phyloP scores from a whole-genome alignment of 2,888 invertebrate species.

The Ectemnius cavifrons region DNA sequence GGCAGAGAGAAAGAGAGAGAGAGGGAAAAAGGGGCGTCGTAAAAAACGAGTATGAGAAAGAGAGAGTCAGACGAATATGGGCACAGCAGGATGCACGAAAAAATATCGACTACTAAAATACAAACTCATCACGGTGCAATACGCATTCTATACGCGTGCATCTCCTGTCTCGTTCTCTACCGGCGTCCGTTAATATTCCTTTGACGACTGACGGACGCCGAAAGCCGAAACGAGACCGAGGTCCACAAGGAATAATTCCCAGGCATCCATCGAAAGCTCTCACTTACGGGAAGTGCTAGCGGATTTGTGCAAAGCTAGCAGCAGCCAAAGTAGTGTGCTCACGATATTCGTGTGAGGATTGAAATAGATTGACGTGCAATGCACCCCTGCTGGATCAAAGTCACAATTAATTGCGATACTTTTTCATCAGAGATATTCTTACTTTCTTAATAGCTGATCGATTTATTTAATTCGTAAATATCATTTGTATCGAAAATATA shows the following conservation, averaged over 20 bases:
- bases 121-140: constrained; percentile 48
- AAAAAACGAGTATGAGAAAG: constrained; percentile 3
- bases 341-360: neutral
- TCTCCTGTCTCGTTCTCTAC: constrained; percentile 7
- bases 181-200: neutral
- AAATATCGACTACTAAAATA: constrained; percentile 55
- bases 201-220: constrained; percentile 14
- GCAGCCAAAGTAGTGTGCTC: constrained; percentile 20
- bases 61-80: constrained; percentile 13
- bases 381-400: neutral
- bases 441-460: too few relatives aligned
- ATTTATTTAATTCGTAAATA: too few relatives aligned
- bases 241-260: constrained; percentile 18
- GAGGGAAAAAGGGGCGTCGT: neutral
- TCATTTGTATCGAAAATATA: too few relatives aligned
- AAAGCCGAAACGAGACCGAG: constrained; percentile 11
- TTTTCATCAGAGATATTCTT: too few relatives aligned
- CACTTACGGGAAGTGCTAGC: constrained; percentile 20
- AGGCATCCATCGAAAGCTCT: constrained; percentile 43
- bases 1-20: constrained; percentile 10
- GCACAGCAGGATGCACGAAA: constrained; percentile 46
- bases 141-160: constrained; percentile 9
- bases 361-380: neutral
- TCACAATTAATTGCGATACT: too few relatives aligned
- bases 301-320: constrained; percentile 37